Base-by-base conservation (phyloP, 2,113 vertebrate genomes). In the Halcyon senegalensis region DNA sequence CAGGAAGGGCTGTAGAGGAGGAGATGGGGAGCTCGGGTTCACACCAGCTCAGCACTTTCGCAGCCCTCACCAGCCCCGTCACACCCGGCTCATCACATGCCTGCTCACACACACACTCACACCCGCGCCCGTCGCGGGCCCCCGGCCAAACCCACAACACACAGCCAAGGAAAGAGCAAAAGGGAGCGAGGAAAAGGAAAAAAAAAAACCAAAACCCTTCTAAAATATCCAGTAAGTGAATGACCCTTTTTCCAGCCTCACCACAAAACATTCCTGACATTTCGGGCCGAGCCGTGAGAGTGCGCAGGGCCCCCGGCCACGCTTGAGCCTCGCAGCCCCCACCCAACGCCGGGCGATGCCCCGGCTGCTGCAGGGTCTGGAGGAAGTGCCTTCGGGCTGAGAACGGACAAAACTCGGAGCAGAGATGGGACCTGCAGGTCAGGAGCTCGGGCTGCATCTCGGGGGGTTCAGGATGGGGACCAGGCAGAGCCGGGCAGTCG, bases 1-100 rank as follows among this genome's bases (percentile, higher is more conserved):
- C 96, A 94, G 96, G 96, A 94, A 95, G 85, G 93, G 90, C 81
- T 84, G 80, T 17, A 86, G 50, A 64, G 77, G 81, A 94, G 87
- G 84, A 77, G 90, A 84, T 23, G 82, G 73, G 77, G 81, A 91
- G 31, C 43, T 39, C 31, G 48, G 78, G 90, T 95, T 96, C 90
- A 31, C 96, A 93, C 90, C 96, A 96, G 90, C 96, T 96, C 96
- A 96, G 96, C 96, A 87, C 78, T 96, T 96, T 96, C 55, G 1
- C 78, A 94, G 93, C 12, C 58, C 90, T 94, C 70, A 2, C 30
- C 84, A 80, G 84, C 80, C 73, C 90, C 48, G 58, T 78, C 94
- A 93, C 94, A 93, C 85, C 91, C 94, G 62, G 60, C 94, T 90
- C 96, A 81, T 83, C 94, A 64, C 76, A 92, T 14, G 75, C 82